These are phyloP conservation scores for Acrossocheilus wenchowensis DNA, from an alignment of 2,797 vertebrate genomes.

Conservation along the genomic window DNA sequence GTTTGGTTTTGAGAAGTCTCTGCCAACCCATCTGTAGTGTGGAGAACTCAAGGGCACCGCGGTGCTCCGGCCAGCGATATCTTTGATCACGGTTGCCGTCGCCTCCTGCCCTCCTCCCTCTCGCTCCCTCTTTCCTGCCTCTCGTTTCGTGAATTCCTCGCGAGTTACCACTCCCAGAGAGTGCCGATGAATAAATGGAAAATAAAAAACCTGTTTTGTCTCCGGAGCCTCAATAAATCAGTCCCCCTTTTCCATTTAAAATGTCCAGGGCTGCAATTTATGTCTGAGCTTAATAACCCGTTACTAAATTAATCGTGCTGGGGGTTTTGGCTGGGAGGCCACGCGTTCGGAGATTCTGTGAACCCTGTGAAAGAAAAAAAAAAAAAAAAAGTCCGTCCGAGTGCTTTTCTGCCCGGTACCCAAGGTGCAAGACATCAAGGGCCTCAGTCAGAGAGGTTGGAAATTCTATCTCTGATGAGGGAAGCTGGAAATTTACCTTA, in stretches of 20 bases:
- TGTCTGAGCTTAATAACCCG: conserved; percentile 84
- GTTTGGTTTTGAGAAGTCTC: conserved; percentile 23
- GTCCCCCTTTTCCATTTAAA: conserved; percentile 87
- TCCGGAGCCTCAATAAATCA: conserved; percentile 87
- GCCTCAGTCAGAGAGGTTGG: conserved; percentile 61
- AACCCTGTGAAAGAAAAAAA: conserved; percentile 58
- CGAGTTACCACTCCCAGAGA: conserved; percentile 82
- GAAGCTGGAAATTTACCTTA: conserved; percentile 65
- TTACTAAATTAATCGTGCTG: conserved; percentile 87
- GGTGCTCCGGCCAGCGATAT: conserved; percentile 19
- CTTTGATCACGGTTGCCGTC: conserved; percentile 23
- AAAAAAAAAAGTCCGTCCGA: conserved; percentile 37
- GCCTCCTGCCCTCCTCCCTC: conserved; percentile 27
- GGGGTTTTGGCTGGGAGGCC: conserved; percentile 85
- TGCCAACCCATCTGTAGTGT: conserved; percentile 29
- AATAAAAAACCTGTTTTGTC: conserved; percentile 80
- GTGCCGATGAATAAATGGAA: conserved; percentile 88
- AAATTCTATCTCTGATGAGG: conserved; percentile 63
- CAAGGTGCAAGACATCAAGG: conserved; percentile 65
- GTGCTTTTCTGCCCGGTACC: conserved; percentile 51
- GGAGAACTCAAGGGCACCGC: conserved; percentile 39
- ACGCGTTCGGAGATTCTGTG: conserved; percentile 60
- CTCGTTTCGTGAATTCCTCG: conserved; percentile 78
- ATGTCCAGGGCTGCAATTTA: conserved; percentile 89
- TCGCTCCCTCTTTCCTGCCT: conserved; percentile 33